phyloP scores from a whole-genome alignment of 2,113 vertebrate genomes.

The Festucalex cinctus region DNA sequence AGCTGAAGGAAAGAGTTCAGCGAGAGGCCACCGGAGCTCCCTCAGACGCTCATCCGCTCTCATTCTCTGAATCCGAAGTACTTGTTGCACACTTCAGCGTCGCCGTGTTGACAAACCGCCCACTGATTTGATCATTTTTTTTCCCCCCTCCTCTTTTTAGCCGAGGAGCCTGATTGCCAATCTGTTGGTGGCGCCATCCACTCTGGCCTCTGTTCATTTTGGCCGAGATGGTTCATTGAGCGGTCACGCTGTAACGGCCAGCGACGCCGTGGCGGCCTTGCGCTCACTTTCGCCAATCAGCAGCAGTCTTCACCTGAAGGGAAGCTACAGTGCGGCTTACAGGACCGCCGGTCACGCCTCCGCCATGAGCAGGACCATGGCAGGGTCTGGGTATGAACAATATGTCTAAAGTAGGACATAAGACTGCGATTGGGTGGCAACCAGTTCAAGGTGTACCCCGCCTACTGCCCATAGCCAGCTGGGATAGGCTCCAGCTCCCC shows the following conservation, averaged over 20 bases:
- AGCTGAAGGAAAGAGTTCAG: conserved; percentile 92
- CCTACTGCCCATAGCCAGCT: too few relatives aligned
- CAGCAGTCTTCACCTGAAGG: conserved; percentile 74
- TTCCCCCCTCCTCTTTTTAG: conserved; percentile 59
- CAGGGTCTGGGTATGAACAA: conserved; percentile 81
- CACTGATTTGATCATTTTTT: not conserved
- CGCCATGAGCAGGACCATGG: conserved; percentile 74
- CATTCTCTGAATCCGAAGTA: conserved; percentile 87
- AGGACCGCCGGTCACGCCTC: conserved; percentile 62
- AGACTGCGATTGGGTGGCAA: too few relatives aligned
- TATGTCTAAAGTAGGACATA: too few relatives aligned
- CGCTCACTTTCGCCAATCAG: conserved; percentile 89
- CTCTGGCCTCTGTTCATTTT: conserved; percentile 76
- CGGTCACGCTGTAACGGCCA: conserved; percentile 72
- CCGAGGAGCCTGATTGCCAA: conserved; percentile 93
- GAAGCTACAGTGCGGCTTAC: conserved; percentile 63
- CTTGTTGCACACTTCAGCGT: not conserved
- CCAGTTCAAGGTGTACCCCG: too few relatives aligned
- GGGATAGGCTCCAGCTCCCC: too few relatives aligned
- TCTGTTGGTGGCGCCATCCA: conserved; percentile 81
- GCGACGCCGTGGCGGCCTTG: conserved; percentile 82
- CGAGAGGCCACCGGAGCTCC: conserved; percentile 79
- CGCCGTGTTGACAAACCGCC: not conserved
- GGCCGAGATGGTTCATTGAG: conserved; percentile 78
- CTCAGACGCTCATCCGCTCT: conserved; percentile 80